Base-by-base conservation (phyloP, 92 coral and sea anemone genomes). In the Paragorgia papillata region DNA sequence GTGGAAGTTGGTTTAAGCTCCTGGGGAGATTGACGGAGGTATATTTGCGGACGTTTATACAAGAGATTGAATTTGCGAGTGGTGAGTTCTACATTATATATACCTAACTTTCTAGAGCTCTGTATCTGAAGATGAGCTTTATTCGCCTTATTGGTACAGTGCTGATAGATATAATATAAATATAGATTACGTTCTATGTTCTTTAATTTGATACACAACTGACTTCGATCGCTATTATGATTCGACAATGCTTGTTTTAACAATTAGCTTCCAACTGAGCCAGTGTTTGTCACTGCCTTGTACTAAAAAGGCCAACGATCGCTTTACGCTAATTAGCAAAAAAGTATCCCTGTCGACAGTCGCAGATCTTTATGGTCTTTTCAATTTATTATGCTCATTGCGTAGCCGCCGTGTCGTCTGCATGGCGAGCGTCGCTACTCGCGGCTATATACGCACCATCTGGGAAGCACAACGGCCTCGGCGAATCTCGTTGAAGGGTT, bases 261-360 rank as follows among this genome's bases (percentile, higher is more conserved):
- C 75, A 68, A 68, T 68, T 68, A 68, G 41, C 57, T 41, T 9
- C 75, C 57, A 46, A 43, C 75, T 68, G 75, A 9, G 75, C 34
- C 21, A 17, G 53, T 66, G 57, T 66, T 49, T 68, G 19, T 6
- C 27, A 48, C 58, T 35, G 54, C 39, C 54, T 48, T 68, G 75
- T 27, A 44, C 58, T 22, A 68, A 68, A 68, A 68, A 48, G 75
- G 75, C 60, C 14, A 68, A 26, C 39, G 57, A 0, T 1, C 66
- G 12, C 25, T 24, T 24, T 27, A n/a, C 26, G 1, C 49, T 30
- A 17, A 41, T 32, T 32, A 31, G 46, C 20, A 30, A 15, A 1
- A 3, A 14, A 37, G 7, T 68, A 39, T 34, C 46, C 44, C n/a
- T 10, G 9, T 1, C 31, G 14, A 41, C 29, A 21, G 1, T 24